Percentiles rank a stretch among this genome's conserved stretches.
Conservation (phyloP, 2,888 invertebrate genomes). For the Himalopsyche anomala region DNA sequence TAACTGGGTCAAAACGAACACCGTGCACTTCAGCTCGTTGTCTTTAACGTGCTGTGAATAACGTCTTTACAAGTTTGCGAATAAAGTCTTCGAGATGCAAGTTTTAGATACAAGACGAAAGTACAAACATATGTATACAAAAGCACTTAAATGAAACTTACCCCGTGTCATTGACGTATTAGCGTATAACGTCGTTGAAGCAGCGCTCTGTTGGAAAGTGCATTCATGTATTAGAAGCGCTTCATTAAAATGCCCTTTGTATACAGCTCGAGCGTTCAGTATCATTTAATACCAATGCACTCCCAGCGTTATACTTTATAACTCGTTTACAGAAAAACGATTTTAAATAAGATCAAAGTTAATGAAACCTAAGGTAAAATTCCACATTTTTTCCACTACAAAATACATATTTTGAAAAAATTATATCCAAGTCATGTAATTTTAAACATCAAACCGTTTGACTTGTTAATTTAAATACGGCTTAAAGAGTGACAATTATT, state of each 20-base stretch:
- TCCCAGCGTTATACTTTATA: too few species aligned
- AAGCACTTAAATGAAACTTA: constrained; percentile 29
- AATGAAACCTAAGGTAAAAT: too few species aligned
- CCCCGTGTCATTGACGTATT: constrained; percentile 17
- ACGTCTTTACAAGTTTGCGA: neutral
- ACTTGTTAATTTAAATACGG: too few species aligned
- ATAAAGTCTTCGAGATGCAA: constrained; percentile 3
- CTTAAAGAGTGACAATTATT: too few species aligned
- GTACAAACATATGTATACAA: constrained; percentile 1
- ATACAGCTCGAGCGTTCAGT: neutral
- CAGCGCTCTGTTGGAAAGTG: neutral
- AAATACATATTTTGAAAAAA: too few species aligned
- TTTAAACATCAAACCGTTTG: too few species aligned
- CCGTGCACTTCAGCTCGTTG: too few species aligned
- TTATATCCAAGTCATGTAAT: too few species aligned
- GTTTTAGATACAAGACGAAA: neutral
- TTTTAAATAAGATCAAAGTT: too few species aligned
- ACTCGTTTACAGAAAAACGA: too few species aligned
- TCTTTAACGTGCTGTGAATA: constrained; percentile 16
- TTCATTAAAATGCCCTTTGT: constrained; percentile 26
- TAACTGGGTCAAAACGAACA: too few species aligned
- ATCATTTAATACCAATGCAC: constrained; percentile 11
- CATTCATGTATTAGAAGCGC: constrained; percentile 15
- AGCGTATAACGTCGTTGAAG: constrained; percentile 5
- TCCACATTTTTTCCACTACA: too few species aligned